These are phyloP conservation scores for Zoanthus sociatus DNA, from an alignment of 92 coral and sea anemone species.

Conservation along the genomic window DNA sequence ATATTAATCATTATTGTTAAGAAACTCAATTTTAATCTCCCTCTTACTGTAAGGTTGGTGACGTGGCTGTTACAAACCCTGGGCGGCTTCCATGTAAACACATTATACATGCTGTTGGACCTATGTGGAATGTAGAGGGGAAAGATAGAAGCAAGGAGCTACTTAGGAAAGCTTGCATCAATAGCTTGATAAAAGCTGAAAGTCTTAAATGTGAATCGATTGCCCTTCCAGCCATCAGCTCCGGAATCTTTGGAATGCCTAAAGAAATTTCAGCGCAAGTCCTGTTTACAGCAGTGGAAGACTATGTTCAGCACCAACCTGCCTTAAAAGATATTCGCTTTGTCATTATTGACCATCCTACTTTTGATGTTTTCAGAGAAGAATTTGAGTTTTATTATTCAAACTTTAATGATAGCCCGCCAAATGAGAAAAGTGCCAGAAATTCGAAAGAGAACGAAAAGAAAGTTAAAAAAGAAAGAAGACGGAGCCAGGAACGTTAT, in stretches of 20 bases:
- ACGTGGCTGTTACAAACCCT: slow-evolving; percentile 34
- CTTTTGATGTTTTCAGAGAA: slow-evolving; percentile 60
- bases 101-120: slow-evolving; percentile 44
- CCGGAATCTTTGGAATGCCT: slow-evolving; percentile 82
- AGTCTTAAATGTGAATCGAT: slow-evolving; percentile 14
- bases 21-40: not conserved
- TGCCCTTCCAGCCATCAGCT: slow-evolving; percentile 78
- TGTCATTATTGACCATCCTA: slow-evolving; percentile 76
- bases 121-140: slow-evolving; percentile 1
- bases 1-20: too few relatives aligned
- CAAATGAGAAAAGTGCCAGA: too few relatives aligned
- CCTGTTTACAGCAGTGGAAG: slow-evolving; percentile 66
- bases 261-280: slow-evolving; percentile 69
- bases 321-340: slow-evolving; percentile 77
- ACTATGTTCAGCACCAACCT: slow-evolving; percentile 40
- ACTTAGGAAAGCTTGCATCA: slow-evolving; percentile 15
- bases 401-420: too few relatives aligned
- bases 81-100: slow-evolving; percentile 40
- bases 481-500: too few relatives aligned
- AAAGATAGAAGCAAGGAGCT: not conserved
- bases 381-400: slow-evolving; percentile 67
- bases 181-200: slow-evolving; percentile 14
- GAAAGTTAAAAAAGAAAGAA: too few relatives aligned
- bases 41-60: slow-evolving; percentile 9
- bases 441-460: too few relatives aligned